These are phyloP conservation scores for Zaprionus tsacasi DNA, from an alignment of 1,140 invertebrate species.

Conservation along the genomic window DNA sequence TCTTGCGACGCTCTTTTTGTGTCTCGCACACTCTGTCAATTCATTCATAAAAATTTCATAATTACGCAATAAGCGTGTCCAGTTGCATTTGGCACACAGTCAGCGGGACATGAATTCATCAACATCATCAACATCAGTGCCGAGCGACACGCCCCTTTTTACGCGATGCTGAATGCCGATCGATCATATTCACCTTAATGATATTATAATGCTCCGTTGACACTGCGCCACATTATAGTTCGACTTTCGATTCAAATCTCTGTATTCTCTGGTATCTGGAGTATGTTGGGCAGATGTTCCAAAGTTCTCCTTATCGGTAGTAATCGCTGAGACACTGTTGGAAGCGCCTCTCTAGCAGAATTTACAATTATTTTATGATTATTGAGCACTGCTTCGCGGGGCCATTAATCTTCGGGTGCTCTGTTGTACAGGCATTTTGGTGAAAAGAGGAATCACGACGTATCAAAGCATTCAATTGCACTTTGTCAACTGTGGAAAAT, in stretches of 20 bases:
- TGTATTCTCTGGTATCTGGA: background rate
- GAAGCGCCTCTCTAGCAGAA: background rate
- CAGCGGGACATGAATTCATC: constrained; percentile 66
- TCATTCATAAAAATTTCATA: constrained; percentile 82
- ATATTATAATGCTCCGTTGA: constrained; percentile 64
- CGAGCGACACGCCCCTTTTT: constrained; percentile 60
- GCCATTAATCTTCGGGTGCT: constrained; percentile 42
- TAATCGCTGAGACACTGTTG: no score
- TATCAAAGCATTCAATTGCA: constrained; percentile 71
- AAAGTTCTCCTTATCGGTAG: background rate
- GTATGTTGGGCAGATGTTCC: background rate
- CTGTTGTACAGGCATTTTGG: background rate
- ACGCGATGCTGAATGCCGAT: constrained; percentile 32
- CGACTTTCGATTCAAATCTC: background rate
- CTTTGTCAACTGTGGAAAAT: constrained; percentile 69
- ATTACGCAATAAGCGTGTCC: constrained; percentile 80
- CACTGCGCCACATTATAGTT: background rate
- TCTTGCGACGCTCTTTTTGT: background rate
- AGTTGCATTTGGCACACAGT: constrained; percentile 58
- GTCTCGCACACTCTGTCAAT: constrained; percentile 6
- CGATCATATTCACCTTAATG: constrained; percentile 73
- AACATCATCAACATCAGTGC: constrained; percentile 66
- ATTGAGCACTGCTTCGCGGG: constrained; percentile 37
- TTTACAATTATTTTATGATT: constrained; percentile 70
- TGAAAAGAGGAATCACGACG: background rate